A percentile compares a stretch with the other conserved stretches of the same genome.
Evolutionary conservation across 1,140 invertebrate genomes (phyloP).

Genomic region (Caenorhabditis inopinata): DNA sequence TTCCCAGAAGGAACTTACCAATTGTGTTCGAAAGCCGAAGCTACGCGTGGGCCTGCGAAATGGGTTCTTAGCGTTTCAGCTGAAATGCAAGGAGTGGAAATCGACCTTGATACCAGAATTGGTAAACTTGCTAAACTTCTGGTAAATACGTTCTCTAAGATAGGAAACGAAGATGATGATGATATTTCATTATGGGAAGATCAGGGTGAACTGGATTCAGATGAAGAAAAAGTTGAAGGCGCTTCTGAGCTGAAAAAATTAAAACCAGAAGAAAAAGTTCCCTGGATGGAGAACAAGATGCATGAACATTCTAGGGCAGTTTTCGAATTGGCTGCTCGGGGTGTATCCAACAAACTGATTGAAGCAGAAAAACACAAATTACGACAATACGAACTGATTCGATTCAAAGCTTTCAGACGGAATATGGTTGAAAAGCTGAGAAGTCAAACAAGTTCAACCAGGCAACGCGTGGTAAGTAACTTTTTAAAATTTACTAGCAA

Average conservation of each 20-base stretch:
- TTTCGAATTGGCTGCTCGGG: slow-evolving; percentile 52
- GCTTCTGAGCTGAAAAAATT: background rate
- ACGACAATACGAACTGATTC: slow-evolving; percentile 55
- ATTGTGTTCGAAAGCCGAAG: slow-evolving; percentile 56
- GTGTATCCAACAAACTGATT: slow-evolving; percentile 51
- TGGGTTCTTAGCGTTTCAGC: slow-evolving; percentile 96
- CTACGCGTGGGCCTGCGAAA: slow-evolving; percentile 73
- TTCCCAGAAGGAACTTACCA: slow-evolving; percentile 61
- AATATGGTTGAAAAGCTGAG: slow-evolving; percentile 58
- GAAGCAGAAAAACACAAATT: slow-evolving; percentile 61
- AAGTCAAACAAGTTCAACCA: background rate
- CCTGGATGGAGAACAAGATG: slow-evolving; percentile 52
- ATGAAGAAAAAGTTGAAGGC: slow-evolving; percentile 32
- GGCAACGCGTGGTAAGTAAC: background rate
- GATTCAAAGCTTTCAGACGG: slow-evolving; percentile 62
- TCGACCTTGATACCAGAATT: slow-evolving; percentile 60
- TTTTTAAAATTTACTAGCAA: too few species aligned
- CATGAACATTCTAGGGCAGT: slow-evolving; percentile 59
- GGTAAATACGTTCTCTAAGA: slow-evolving; percentile 26
- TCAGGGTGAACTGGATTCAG: background rate
- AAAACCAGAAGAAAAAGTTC: slow-evolving; percentile 26
- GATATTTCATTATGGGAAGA: slow-evolving; percentile 3
- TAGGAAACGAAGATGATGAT: slow-evolving; percentile 34
- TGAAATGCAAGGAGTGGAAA: slow-evolving; percentile 87
- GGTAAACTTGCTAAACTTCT: slow-evolving; percentile 69